phyloP scores from a whole-genome alignment of 2,888 invertebrate genomes.

The Lasioglossum leucozonium region DNA sequence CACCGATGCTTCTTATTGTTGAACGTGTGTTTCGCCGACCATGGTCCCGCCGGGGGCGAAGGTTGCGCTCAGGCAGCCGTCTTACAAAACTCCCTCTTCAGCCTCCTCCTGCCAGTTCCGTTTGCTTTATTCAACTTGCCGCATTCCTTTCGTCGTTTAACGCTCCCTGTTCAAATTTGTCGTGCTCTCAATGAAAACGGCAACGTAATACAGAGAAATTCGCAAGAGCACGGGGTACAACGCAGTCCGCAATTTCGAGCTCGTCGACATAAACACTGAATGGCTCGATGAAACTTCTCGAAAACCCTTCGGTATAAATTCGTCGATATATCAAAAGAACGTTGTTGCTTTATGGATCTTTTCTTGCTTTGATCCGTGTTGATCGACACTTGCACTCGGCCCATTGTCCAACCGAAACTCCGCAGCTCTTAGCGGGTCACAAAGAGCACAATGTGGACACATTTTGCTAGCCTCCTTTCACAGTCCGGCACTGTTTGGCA shows the following conservation, averaged over 20 bases:
- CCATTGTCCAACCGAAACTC: neutral
- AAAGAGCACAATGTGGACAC: neutral
- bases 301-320: neutral
- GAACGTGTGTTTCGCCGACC: conserved; percentile 65
- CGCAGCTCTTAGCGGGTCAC: neutral
- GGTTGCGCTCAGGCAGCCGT: conserved; percentile 69
- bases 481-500: conserved; percentile 2
- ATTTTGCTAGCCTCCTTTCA: neutral
- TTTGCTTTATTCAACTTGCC: conserved; percentile 48
- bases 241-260: neutral
- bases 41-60: conserved; percentile 76
- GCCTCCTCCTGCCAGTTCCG: conserved; percentile 39
- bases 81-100: conserved; percentile 54
- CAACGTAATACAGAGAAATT: neutral
- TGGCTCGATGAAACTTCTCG: neutral
- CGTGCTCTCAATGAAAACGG: neutral
- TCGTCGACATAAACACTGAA: neutral
- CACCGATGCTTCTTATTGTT: conserved; percentile 69
- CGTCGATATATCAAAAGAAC: neutral
- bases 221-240: neutral
- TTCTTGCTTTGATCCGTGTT: neutral
- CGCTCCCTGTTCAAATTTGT: neutral
- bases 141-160: neutral
- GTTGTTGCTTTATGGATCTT: neutral
- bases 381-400: conserved; percentile 10